These are phyloP conservation scores for Heliothis virescens DNA, from an alignment of 1,140 invertebrate species.

Conservation along the genomic window DNA sequence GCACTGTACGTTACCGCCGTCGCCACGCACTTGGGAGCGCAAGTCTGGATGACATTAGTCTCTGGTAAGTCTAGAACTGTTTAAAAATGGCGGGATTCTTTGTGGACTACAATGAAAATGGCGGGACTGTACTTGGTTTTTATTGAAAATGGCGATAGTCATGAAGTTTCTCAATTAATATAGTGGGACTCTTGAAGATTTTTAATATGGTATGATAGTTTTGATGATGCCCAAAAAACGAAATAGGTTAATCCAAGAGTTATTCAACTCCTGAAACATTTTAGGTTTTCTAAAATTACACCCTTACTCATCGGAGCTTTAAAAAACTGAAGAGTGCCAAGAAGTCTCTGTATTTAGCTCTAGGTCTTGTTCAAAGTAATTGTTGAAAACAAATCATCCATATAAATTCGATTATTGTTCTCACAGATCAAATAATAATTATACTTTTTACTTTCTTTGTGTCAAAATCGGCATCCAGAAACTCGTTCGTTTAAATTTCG, in stretches of 20 bases:
- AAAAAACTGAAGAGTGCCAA: conserved; percentile 13
- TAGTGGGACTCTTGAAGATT: background rate
- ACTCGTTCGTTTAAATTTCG: conserved; percentile 39
- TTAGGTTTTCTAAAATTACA: conserved; percentile 26
- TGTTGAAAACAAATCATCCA: background rate
- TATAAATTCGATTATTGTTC: background rate
- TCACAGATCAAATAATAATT: background rate
- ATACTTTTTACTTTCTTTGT: conserved; percentile 13
- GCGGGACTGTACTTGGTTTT: too few relatives aligned
- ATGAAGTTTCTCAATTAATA: too few relatives aligned
- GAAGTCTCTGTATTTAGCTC: conserved; percentile 21
- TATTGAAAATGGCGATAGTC: too few relatives aligned
- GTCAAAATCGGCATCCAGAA: conserved; percentile 5
- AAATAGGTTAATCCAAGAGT: background rate
- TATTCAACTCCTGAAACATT: conserved; percentile 11
- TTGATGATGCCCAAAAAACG: background rate
- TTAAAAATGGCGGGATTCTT: background rate
- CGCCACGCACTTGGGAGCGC: conserved; percentile 92
- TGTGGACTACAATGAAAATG: background rate
- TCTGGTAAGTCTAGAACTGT: conserved; percentile 88
- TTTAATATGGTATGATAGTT: too few relatives aligned
- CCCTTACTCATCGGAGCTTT: conserved; percentile 5
- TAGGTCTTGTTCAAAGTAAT: background rate
- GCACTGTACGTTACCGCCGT: conserved; percentile 91
- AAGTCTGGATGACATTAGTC: conserved; percentile 96